A percentile compares a stretch with the other conserved stretches of the same genome.
phyloP scores from a whole-genome alignment of 2,113 vertebrate species.

The Holacanthus passer region DNA sequence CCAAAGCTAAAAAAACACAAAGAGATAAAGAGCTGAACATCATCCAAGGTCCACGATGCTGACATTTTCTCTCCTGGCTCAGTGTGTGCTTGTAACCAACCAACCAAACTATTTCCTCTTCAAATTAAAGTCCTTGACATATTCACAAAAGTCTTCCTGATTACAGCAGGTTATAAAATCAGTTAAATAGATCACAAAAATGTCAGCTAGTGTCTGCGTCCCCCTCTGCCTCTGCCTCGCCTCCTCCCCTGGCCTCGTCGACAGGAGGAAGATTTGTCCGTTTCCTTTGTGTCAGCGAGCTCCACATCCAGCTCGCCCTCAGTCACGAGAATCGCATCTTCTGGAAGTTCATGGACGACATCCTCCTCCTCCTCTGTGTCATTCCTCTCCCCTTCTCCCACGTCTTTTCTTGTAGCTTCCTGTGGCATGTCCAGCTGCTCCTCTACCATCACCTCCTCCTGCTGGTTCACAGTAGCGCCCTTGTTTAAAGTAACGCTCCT shows the following conservation, averaged over 20 bases:
- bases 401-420: neutral
- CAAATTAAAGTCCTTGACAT: neutral
- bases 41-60: neutral
- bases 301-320: neutral
- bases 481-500: neutral
- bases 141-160: neutral
- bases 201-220: conserved; percentile 1
- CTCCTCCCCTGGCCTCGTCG: neutral
- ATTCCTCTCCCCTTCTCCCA: neutral
- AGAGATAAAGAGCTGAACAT: neutral
- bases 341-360: neutral
- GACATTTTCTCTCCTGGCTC: neutral
- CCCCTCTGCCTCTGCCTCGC: neutral
- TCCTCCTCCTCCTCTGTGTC: neutral
- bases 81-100: neutral
- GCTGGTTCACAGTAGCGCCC: neutral
- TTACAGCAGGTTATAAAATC: neutral
- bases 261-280: neutral
- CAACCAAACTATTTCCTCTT: neutral
- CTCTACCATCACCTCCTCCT: neutral
- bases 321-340: neutral
- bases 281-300: neutral
- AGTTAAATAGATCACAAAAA: neutral
- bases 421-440: neutral
- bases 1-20: neutral